Percentiles rank a stretch among this genome's conserved stretches.
These are phyloP conservation scores for Petrocephalus microphthalmus DNA, from an alignment of 2,113 vertebrate species.

Conservation along the genomic window DNA sequence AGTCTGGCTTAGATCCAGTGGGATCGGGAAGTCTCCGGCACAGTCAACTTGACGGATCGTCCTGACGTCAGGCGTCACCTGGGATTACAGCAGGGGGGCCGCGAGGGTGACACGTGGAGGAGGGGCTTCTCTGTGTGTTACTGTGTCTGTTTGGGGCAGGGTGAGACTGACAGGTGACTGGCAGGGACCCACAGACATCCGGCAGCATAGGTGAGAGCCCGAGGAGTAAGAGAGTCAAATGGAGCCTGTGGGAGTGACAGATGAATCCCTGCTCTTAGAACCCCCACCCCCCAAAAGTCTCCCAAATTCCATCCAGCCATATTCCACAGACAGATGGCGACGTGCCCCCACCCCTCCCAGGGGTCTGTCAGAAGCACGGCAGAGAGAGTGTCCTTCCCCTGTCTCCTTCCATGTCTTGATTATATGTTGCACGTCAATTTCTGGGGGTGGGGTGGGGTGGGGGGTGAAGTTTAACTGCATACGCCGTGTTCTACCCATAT, in stretches of 20 bases:
- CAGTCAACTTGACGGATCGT: background rate
- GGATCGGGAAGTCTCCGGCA: background rate
- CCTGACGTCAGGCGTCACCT: background rate
- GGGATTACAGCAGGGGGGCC: background rate
- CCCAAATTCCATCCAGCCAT: constrained; percentile 40
- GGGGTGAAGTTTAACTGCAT: background rate
- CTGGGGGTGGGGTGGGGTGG: background rate
- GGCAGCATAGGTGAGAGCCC: background rate
- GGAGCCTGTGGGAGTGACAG: constrained; percentile 41
- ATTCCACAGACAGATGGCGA: constrained; percentile 12
- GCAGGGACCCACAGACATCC: constrained; percentile 53
- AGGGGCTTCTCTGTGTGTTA: background rate
- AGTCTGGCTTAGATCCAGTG: background rate
- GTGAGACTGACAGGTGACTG: constrained; percentile 63
- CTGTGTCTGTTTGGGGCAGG: constrained; percentile 24
- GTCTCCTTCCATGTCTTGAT: constrained; percentile 5
- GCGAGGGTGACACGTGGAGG: background rate
- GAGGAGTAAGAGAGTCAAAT: constrained; percentile 33
- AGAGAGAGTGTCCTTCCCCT: background rate
- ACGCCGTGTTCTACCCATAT: background rate
- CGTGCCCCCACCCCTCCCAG: background rate
- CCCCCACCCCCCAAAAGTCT: constrained; percentile 37
- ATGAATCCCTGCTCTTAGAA: background rate
- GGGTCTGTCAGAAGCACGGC: background rate
- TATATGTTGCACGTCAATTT: constrained; percentile 12